These are phyloP conservation scores for Campoletis sonorensis DNA, from an alignment of 1,140 invertebrate species.

Conservation along the genomic window DNA sequence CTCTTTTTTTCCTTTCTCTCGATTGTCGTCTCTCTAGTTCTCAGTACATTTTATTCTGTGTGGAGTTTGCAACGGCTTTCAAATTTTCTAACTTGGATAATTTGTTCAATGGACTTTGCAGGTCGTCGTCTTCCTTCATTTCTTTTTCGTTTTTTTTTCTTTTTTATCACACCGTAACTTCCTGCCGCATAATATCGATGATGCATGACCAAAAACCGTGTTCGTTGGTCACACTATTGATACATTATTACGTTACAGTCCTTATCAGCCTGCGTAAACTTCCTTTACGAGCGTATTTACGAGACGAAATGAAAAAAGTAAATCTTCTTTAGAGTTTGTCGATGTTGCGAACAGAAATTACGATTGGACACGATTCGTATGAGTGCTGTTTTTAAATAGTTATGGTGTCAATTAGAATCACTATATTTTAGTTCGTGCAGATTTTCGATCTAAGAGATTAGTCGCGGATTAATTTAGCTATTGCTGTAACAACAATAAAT, in stretches of 20 bases:
- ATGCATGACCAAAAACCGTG: conserved; percentile 17
- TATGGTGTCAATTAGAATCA: background rate
- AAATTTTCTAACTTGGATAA: too few species aligned
- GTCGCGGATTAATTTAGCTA: too few species aligned
- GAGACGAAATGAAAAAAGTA: background rate
- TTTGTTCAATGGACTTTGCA: too few species aligned
- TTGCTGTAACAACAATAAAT: background rate
- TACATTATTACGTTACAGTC: conserved; percentile 11
- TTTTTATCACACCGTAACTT: background rate
- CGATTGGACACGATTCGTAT: background rate
- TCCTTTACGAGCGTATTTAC: conserved; percentile 19
- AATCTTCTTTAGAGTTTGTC: background rate
- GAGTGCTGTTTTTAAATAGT: background rate
- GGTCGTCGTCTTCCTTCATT: too few species aligned
- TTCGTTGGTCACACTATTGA: background rate
- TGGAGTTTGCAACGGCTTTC: background rate
- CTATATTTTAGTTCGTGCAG: background rate
- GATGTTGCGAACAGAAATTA: background rate
- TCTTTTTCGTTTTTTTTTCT: too few species aligned
- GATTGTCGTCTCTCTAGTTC: background rate
- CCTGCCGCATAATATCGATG: conserved; percentile 19
- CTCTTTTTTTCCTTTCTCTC: background rate
- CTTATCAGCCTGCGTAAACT: conserved; percentile 33
- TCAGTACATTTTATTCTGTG: background rate
- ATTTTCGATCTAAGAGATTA: background rate